Conservation (phyloP, 2,888 invertebrate genomes). For the Rhingia rostrata region DNA sequence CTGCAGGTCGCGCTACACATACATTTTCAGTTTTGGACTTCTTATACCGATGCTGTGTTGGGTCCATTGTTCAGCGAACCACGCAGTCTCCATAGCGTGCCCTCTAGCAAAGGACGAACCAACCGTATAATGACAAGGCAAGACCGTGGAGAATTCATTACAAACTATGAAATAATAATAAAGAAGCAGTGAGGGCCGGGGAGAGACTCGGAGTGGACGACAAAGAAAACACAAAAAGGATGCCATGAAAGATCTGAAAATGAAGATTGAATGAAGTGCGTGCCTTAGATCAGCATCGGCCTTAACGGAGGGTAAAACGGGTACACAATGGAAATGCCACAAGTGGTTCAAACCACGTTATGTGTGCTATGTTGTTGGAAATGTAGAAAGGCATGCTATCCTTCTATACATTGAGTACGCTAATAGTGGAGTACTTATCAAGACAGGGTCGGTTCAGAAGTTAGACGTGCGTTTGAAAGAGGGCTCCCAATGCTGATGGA, state of each 20-base stretch:
- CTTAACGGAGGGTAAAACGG: slow-evolving; percentile 29
- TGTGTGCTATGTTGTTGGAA: slow-evolving; percentile 34
- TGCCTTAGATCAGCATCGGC: slow-evolving; percentile 54
- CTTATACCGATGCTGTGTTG: not conserved
- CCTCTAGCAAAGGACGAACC: slow-evolving; percentile 17
- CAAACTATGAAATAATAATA: slow-evolving; percentile 48
- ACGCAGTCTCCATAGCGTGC: slow-evolving; percentile 21
- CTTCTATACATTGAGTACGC: slow-evolving; percentile 18
- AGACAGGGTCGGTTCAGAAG: slow-evolving; percentile 3
- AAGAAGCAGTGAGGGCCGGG: not conserved
- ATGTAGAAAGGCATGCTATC: slow-evolving; percentile 26
- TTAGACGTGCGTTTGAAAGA: not conserved
- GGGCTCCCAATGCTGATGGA: not conserved
- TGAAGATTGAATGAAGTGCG: slow-evolving; percentile 64
- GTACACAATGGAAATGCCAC: slow-evolving; percentile 51
- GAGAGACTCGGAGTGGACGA: not conserved
- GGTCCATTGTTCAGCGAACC: slow-evolving; percentile 26
- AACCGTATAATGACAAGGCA: slow-evolving; percentile 36
- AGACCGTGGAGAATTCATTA: slow-evolving; percentile 45
- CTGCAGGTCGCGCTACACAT: slow-evolving; percentile 26
- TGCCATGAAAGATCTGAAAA: slow-evolving; percentile 33
- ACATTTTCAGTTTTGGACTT: slow-evolving; percentile 12
- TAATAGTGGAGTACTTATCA: slow-evolving; percentile 31
- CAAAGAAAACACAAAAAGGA: slow-evolving; percentile 24
- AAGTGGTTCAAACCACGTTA: slow-evolving; percentile 34